These are phyloP conservation scores for Sebastes elongatus DNA, from an alignment of 2,797 vertebrate genomes.

Conservation along the genomic window DNA sequence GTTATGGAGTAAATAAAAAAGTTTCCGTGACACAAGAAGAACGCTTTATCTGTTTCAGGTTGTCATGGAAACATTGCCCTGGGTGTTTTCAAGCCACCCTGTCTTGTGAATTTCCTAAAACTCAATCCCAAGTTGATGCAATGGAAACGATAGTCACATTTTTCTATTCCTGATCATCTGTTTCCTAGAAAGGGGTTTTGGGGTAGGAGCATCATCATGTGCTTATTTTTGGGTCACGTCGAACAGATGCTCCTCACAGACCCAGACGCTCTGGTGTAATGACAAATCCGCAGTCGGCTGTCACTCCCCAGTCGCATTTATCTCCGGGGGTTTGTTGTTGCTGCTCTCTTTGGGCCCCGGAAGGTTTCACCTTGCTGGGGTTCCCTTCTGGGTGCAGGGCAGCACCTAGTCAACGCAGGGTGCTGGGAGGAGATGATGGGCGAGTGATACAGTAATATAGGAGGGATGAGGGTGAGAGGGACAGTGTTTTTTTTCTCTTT, in stretches of 20 bases:
- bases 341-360: not conserved
- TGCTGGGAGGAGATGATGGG: constrained; percentile 7
- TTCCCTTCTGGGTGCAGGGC: constrained; percentile 2
- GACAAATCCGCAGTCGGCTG: constrained; percentile 31
- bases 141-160: constrained; percentile 64
- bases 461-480: constrained; percentile 4
- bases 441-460: not conserved
- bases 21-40: constrained; percentile 24
- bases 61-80: constrained; percentile 47
- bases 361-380: constrained; percentile 18
- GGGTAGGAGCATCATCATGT: constrained; percentile 47
- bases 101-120: constrained; percentile 64
- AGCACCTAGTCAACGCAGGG: constrained; percentile 26
- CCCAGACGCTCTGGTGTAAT: constrained; percentile 13
- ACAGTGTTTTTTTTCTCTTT: not conserved
- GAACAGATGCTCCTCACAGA: constrained; percentile 56
- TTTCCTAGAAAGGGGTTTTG: constrained; percentile 66
- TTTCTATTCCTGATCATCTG: constrained; percentile 59
- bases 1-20: constrained; percentile 39
- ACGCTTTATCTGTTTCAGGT: constrained; percentile 38
- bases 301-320: not conserved
- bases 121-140: constrained; percentile 43
- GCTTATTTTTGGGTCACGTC: constrained; percentile 59
- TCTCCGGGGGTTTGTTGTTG: not conserved
- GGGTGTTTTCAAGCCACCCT: constrained; percentile 21